Conservation (phyloP, 2,888 invertebrate species). For the Macrosoma leucophasiata region DNA sequence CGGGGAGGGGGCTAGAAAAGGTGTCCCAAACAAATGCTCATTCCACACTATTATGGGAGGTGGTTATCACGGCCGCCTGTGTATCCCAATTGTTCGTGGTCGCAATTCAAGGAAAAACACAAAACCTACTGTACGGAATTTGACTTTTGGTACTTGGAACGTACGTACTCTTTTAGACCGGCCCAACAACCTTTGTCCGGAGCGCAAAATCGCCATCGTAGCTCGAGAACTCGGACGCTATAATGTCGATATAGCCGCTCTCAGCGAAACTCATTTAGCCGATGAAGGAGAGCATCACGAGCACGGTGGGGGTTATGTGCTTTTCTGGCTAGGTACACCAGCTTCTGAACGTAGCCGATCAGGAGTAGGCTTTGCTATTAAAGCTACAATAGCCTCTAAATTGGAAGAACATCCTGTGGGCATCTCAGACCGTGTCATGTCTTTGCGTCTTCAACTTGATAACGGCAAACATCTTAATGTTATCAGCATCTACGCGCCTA, state of each 20-base stretch:
- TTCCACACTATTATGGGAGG: conserved; percentile 5
- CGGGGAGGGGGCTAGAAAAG: conserved; percentile 27
- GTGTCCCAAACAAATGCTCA: conserved; percentile 24
- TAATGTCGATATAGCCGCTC: conserved; percentile 6
- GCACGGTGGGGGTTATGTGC: neutral
- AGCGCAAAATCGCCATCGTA: conserved; percentile 23
- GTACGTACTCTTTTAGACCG: conserved; percentile 23
- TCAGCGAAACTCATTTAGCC: conserved; percentile 2
- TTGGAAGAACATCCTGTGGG: too few relatives aligned
- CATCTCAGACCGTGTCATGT: too few relatives aligned
- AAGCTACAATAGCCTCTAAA: too few relatives aligned
- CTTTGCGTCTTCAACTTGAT: too few relatives aligned
- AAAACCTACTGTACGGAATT: neutral
- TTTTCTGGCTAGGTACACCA: neutral
- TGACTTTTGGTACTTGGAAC: conserved; percentile 18
- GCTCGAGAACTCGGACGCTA: conserved; percentile 23
- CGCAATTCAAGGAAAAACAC: too few relatives aligned
- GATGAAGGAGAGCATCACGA: conserved; percentile 1
- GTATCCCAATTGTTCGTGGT: too few relatives aligned
- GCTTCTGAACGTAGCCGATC: too few relatives aligned
- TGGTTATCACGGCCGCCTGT: conserved; percentile 16
- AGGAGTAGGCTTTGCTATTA: too few relatives aligned
- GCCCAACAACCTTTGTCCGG: conserved; percentile 16
- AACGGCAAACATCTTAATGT: too few relatives aligned
- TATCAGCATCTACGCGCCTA: too few relatives aligned